These are phyloP conservation scores for Trematocara variabile DNA, from an alignment of 2,113 vertebrate species.

Conservation along the genomic window DNA sequence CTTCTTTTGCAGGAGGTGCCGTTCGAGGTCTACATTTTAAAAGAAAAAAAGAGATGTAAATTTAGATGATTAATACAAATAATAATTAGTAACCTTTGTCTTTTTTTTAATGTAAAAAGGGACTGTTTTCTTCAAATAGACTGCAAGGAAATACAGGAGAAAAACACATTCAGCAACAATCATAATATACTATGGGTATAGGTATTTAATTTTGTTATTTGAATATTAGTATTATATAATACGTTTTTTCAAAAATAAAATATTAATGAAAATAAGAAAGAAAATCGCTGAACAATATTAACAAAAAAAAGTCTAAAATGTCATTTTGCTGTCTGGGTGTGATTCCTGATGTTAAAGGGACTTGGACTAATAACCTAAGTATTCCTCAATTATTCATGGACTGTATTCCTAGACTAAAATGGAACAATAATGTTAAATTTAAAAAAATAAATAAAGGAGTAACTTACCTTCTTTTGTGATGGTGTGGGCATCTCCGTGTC, in stretches of 20 bases:
- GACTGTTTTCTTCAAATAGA: neutral
- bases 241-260: accelerated
- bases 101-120: neutral
- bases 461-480: conserved; percentile 73
- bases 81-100: neutral
- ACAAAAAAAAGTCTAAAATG: neutral
- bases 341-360: neutral
- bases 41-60: neutral
- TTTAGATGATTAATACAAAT: neutral
- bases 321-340: neutral
- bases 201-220: neutral
- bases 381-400: neutral
- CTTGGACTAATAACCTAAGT: neutral
- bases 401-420: neutral
- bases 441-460: neutral
- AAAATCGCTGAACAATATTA: neutral
- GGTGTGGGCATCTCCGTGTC: conserved; percentile 75
- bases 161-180: neutral
- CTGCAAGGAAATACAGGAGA: neutral
- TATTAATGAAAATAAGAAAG: neutral
- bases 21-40: conserved; percentile 21
- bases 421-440: neutral
- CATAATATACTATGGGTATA: neutral
- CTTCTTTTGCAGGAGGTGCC: conserved; percentile 6
- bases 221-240: neutral